These are phyloP conservation scores for Emydura subglobosa DNA, from an alignment of 2,113 vertebrate species.

Conservation along the genomic window DNA sequence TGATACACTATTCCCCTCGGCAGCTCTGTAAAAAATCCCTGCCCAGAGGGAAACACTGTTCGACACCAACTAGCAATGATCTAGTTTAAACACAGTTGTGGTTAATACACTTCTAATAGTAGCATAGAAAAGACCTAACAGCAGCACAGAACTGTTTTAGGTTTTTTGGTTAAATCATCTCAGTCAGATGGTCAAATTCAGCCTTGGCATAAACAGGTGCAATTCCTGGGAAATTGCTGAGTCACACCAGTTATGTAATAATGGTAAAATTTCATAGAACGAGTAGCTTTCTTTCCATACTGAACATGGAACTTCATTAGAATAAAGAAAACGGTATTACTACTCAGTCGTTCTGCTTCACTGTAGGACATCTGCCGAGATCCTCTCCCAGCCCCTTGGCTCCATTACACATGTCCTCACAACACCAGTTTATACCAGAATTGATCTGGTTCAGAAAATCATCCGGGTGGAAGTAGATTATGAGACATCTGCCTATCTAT, in stretches of 20 bases:
- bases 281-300: background rate
- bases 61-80: background rate
- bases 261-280: background rate
- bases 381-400: background rate
- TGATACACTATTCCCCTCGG: background rate
- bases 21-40: background rate
- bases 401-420: background rate
- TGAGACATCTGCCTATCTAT: background rate
- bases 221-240: background rate
- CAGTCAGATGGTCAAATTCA: background rate
- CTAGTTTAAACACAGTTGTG: background rate
- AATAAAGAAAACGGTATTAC: background rate
- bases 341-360: background rate
- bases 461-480: background rate
- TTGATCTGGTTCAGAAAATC: background rate
- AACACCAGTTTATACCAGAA: background rate
- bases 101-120: background rate
- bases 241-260: background rate
- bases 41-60: background rate
- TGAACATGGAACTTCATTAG: background rate
- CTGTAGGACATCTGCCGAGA: rapidly evolving
- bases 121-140: background rate
- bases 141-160: background rate
- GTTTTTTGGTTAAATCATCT: background rate
- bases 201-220: background rate